Base-by-base conservation (phyloP, 2,113 vertebrate genomes). In the Brevimyrus niger region DNA sequence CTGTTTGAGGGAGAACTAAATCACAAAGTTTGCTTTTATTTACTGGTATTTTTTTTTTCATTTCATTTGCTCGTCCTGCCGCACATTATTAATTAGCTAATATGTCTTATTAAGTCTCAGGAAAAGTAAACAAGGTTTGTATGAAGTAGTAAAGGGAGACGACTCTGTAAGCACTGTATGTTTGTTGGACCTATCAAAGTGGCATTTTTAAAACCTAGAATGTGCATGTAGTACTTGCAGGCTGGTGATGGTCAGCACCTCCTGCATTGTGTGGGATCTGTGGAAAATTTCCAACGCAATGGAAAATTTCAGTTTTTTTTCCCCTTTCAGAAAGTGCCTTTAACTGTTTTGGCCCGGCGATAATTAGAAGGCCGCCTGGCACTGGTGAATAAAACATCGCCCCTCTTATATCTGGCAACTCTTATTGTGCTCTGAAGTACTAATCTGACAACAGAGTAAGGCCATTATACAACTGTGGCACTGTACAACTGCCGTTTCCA, bases 381-480 rank as follows among this genome's bases (percentile, higher is more conserved):
- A 42, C 80, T 88, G 87, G 31, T 58, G 65, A 88, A 61, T 88
- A 58, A 88, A 88, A 65, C 87, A 61, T 42, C 23, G 38, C 19
- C 86, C 21, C 53, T 88, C 55, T 87, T 35, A 76, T 76, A 38
- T 38, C 35, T 35, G 69, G 69, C 31, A 76, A 11, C n/a, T 48
- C 44, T 88, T 13, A 44, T 42, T 23, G 55, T 61, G 17, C 11
- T 88, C 65, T 69, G 42, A 73, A 44, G 19, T n/a, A 21, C 19
- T 47, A 85, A 85, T 27, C 44, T 85, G 80, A 89, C 27, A 35
- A 21, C 35, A n/a, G 42, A 89, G 69, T 82, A 89, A 86, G 48
- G 48, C 27, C 13, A 53, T 86, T 86, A 50, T 17, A 19, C 27
- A 86, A 51, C 35, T 42, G 6, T 8, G 73, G 73, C 73, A 42